Conservation (phyloP, 2,113 vertebrate species). For the Erythrocercus mccallii region DNA sequence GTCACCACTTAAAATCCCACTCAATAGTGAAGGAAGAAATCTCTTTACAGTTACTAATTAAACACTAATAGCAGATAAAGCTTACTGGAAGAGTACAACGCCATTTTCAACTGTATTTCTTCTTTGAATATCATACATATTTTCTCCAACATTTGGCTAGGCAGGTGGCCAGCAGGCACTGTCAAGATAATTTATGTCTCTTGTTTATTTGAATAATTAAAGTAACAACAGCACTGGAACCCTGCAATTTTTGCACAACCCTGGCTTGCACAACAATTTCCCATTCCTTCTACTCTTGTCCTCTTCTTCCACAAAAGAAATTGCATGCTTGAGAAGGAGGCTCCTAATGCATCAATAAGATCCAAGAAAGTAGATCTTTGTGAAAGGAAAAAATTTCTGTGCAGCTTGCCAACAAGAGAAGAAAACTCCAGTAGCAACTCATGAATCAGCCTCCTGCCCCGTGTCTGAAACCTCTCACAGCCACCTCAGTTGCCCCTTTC, state of each 20-base stretch:
- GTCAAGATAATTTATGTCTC: conserved; percentile 66
- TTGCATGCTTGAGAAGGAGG: not conserved
- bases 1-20: not conserved
- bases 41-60: not conserved
- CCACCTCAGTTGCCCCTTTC: not conserved
- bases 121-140: not conserved
- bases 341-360: not conserved
- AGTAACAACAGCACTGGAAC: conserved; percentile 50
- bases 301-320: not conserved
- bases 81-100: not conserved
- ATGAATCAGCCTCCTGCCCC: not conserved
- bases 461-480: not conserved
- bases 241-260: conserved; percentile 13
- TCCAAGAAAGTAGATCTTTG: not conserved
- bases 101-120: not conserved
- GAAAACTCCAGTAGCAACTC: not conserved
- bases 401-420: fast-evolving
- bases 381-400: not conserved
- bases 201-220: conserved; percentile 64
- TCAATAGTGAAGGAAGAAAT: not conserved
- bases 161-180: conserved; percentile 64
- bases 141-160: conserved; percentile 55
- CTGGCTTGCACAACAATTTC: not conserved
- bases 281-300: not conserved
- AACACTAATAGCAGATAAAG: not conserved